Base-by-base conservation (phyloP, 2,113 vertebrate genomes). In the Hepsetus odoe region DNA sequence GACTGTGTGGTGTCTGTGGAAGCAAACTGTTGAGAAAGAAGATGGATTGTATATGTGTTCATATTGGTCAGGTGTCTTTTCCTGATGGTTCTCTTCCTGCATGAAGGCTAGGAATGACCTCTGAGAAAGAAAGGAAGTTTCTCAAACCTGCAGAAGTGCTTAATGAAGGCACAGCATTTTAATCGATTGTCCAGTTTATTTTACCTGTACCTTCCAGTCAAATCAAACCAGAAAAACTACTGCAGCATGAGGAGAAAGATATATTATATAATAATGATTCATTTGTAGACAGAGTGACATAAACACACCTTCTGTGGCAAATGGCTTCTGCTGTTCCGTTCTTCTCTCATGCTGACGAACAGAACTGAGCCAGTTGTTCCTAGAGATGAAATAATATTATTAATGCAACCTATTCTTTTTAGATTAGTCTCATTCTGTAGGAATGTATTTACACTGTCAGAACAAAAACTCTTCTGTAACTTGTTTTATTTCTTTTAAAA, bases 1-100 rank as follows among this genome's bases (percentile, higher is more conserved):
- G n/a, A n/a, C n/a, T n/a, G n/a, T n/a, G n/a, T n/a, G n/a, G n/a
- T n/a, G n/a, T n/a, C n/a, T n/a, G n/a, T n/a, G 20, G 12, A 44
- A 16, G 12, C 13, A 49, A 6, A 20, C 12, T 5, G 18, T 20
- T 61, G 72, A 20, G 67, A 68, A 61, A 2, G 18, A 28, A 26
- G 55, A 16, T 3, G 26, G 38, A 0, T 82, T 67, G 4, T 56
- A 74, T 20, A 55, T 53, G 3, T 56, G 40, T 28, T 62, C 20
- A 8, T 32, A 33, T 7, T 69, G 71, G 49, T 80, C 74, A 64
- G 80, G 65, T 24, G 72, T 65, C 10, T 67, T 35, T 8, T 70
- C 68, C 42, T 76, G 65, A 18, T n/a, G 40, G 28, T 82, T 85
- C 55, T 84, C 80, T 35, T 86, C 81, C 8, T 83, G 59, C 5